Percentiles rank a stretch among this genome's conserved stretches.
phyloP scores from a whole-genome alignment of 2,113 vertebrate genomes.

The Smithornis capensis region DNA sequence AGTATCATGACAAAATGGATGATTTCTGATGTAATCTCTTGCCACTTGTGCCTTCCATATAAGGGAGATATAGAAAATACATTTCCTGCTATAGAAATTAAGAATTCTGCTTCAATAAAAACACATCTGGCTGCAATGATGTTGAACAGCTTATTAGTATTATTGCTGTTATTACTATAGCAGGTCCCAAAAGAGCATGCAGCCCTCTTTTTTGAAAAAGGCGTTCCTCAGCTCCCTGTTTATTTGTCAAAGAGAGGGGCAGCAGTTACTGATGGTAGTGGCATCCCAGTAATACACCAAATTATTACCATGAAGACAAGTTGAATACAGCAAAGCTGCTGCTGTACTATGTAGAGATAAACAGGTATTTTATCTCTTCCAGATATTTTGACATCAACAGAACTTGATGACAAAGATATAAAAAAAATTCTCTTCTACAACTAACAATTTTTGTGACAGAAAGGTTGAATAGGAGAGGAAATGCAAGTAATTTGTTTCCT shows the following conservation, averaged over 20 bases:
- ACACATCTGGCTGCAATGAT: neutral
- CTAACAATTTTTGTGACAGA: conserved; percentile 5
- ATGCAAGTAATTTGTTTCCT: conserved; percentile 38
- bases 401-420: neutral
- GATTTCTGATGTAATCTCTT: conserved; percentile 66
- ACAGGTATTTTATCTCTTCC: conserved; percentile 13
- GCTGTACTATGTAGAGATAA: conserved; percentile 13
- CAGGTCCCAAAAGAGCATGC: neutral
- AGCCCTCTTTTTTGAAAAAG: neutral
- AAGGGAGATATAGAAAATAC: conserved; percentile 19
- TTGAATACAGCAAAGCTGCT: neutral
- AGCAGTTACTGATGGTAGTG: neutral
- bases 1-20: conserved; percentile 65
- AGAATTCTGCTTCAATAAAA: conserved; percentile 16
- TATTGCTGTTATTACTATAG: neutral
- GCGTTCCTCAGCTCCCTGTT: neutral
- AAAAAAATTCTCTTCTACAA: neutral
- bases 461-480: neutral
- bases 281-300: neutral
- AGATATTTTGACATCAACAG: conserved; percentile 32
- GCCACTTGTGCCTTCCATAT: conserved; percentile 17
- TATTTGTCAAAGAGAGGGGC: neutral
- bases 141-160: neutral
- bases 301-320: neutral
- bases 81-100: conserved; percentile 31